These are phyloP conservation scores for Pecten maximus DNA, from an alignment of 2,888 invertebrate genomes.

Conservation along the genomic window DNA sequence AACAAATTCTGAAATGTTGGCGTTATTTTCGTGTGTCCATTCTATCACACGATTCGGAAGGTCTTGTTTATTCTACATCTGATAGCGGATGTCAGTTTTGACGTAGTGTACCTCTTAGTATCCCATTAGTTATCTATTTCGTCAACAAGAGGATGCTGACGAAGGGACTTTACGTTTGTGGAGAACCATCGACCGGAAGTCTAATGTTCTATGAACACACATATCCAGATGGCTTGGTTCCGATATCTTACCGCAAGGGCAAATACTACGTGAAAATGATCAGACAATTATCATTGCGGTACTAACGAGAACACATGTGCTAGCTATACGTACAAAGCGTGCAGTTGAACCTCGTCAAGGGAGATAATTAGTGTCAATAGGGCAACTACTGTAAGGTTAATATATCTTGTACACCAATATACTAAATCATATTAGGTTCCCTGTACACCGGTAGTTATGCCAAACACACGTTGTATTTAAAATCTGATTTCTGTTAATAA, in stretches of 20 bases:
- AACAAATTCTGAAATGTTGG: neutral
- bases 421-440: too few relatives aligned
- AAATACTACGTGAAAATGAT: neutral
- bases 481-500: too few relatives aligned
- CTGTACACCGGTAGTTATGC: too few relatives aligned
- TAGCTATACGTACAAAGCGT: neutral
- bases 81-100: neutral
- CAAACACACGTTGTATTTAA: too few relatives aligned
- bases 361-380: neutral
- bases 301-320: neutral
- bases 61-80: neutral
- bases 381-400: neutral
- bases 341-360: neutral
- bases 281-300: neutral
- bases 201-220: neutral
- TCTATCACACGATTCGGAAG: neutral
- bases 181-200: neutral
- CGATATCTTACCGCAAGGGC: neutral
- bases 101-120: neutral
- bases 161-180: neutral
- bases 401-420: too few relatives aligned
- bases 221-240: neutral
- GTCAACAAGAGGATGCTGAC: slow-evolving; percentile 18
- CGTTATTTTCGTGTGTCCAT: neutral
- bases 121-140: neutral